Conservation (phyloP, 92 coral and sea anemone genomes). For the Phymanthus crucifer region DNA sequence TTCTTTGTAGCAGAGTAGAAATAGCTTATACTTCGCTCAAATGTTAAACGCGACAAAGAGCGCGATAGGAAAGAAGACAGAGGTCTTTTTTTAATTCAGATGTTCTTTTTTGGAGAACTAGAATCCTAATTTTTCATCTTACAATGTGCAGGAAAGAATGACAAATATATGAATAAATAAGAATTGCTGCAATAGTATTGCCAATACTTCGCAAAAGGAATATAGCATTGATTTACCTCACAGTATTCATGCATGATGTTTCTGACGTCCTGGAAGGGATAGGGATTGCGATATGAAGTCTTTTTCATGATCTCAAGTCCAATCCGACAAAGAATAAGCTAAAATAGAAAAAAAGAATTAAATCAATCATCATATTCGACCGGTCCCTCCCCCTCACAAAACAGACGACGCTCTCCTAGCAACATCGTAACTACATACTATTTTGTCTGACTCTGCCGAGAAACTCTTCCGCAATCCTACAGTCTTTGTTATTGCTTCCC, state of each 20-base stretch:
- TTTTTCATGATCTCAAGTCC: constrained; percentile 68
- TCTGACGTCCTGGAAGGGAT: constrained; percentile 36
- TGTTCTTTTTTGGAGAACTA: too few species aligned
- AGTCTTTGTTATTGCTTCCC: constrained; percentile 57
- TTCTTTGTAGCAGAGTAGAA: too few species aligned
- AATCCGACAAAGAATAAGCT: constrained; percentile 67
- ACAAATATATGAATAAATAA: too few species aligned
- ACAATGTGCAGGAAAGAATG: too few species aligned
- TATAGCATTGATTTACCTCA: constrained; percentile 16
- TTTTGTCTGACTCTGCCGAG: constrained; percentile 62
- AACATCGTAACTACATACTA: constrained; percentile 33
- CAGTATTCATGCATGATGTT: constrained; percentile 42
- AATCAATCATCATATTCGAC: not conserved
- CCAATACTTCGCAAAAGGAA: too few species aligned
- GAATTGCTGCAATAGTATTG: too few species aligned
- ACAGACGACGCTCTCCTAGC: not conserved
- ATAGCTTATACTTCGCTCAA: too few species aligned
- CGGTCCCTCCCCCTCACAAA: not conserved
- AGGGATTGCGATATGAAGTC: constrained; percentile 19
- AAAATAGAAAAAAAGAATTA: not conserved
- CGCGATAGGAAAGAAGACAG: too few species aligned
- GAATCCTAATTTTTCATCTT: too few species aligned
- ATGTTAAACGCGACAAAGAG: too few species aligned
- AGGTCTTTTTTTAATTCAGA: too few species aligned
- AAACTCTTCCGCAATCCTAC: constrained; percentile 37